phyloP scores from a whole-genome alignment of 2,888 invertebrate species.

The Drosophila picticornis region DNA sequence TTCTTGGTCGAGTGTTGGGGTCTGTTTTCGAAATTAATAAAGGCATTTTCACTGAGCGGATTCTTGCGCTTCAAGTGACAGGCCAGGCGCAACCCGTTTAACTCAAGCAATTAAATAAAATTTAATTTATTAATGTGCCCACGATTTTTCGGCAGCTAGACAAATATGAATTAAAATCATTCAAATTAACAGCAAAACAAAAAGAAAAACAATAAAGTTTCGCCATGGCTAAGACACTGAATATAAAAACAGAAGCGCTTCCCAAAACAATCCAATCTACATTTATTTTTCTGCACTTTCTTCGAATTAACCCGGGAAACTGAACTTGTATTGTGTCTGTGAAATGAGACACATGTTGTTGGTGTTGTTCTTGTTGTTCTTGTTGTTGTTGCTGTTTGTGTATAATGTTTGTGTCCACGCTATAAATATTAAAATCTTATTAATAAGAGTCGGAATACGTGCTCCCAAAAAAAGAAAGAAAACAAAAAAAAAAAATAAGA shows the following conservation, averaged over 20 bases:
- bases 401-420: slow-evolving; percentile 11
- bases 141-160: slow-evolving; percentile 30
- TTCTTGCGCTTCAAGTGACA: slow-evolving; percentile 51
- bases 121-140: slow-evolving; percentile 61
- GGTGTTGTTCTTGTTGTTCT: not conserved
- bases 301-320: slow-evolving; percentile 4
- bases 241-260: not conserved
- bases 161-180: slow-evolving; percentile 39
- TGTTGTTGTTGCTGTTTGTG: slow-evolving; percentile 1
- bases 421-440: slow-evolving; percentile 77
- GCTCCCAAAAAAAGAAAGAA: slow-evolving; percentile 6
- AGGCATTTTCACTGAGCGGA: slow-evolving; percentile 53
- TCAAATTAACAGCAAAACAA: slow-evolving; percentile 23
- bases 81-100: slow-evolving; percentile 43
- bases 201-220: not conserved
- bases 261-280: slow-evolving; percentile 5
- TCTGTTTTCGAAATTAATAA: slow-evolving; percentile 67
- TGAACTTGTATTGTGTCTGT: not conserved
- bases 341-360: slow-evolving; percentile 17
- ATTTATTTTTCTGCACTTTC: slow-evolving; percentile 11
- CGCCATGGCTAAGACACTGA: slow-evolving; percentile 22
- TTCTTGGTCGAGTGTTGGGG: slow-evolving; percentile 39
- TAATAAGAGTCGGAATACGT: slow-evolving; percentile 50
- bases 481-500: not conserved
- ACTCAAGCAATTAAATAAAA: slow-evolving; percentile 58